Base-by-base conservation (phyloP, 1,140 invertebrate species). In the Vollenhovia emeryi region DNA sequence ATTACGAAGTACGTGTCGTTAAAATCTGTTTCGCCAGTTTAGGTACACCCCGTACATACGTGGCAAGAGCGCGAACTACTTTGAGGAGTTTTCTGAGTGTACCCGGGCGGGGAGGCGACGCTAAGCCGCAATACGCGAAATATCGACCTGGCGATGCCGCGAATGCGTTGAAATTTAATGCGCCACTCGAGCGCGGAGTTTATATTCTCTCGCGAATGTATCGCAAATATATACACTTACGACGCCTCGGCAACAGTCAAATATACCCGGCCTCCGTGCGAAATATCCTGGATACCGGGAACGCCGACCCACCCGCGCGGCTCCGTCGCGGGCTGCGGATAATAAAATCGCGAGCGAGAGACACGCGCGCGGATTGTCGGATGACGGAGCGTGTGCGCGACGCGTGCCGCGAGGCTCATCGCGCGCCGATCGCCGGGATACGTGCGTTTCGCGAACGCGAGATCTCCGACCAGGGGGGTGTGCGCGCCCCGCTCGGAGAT, bases 121-220 rank as follows among this genome's bases (percentile, higher is more conserved):
- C 15, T 36, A 9, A 50, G 50, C 18, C 59, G 11, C 36, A 33
- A 3, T 40, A 64, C 24, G 11, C 40, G 33, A 60, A 75, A 66
- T 45, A 45, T 60, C 60, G 48, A 73, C 33, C 66, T 21, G 52
- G 21, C 36, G 30, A 78, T 33, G 18, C 15, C 18, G 24, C 21
- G 0, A n/a, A 50, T 45, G 21, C 74, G 8, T 76, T 50, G 43
- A 78, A 66, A 78, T 50, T 40, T 75, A 75, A 78, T 57, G n/a
- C 52, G 24, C 24, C 18, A 13, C 18, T 13, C 45, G 9, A 18
- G 68, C 68, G 15, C 33, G 6, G 3, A 6, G 30, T 55, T 74
- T 57, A 74, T 57, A 57, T 74, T 74, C 33, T 57, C 21, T 57
- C 21, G 33, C n/a, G 6, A 52, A 57, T 27, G 13, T 74, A 55